A percentile compares a stretch with the other conserved stretches of the same genome.
phyloP scores from a whole-genome alignment of 2,888 invertebrate species.

The Hymenopus coronatus region DNA sequence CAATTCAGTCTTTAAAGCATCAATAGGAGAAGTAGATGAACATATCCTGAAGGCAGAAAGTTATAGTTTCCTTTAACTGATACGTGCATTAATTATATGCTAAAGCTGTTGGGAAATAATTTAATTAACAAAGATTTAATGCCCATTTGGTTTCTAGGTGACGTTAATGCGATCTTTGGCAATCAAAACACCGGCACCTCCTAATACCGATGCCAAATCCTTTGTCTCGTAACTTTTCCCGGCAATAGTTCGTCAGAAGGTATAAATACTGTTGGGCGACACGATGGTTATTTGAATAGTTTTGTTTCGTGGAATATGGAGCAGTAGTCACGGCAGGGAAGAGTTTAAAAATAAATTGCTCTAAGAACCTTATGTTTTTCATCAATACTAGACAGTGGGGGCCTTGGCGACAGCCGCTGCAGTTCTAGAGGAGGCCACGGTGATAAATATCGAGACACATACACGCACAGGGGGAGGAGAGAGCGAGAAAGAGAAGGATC shows the following conservation, averaged over 20 bases:
- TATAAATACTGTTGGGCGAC: neutral
- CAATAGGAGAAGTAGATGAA: no score
- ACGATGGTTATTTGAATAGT: neutral
- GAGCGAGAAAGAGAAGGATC: neutral
- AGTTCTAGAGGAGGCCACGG: neutral
- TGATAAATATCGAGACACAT: slow-evolving; percentile 15
- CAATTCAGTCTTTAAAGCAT: no score
- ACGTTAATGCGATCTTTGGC: neutral
- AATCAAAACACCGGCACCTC: neutral
- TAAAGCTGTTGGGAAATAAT: neutral
- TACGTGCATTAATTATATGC: neutral
- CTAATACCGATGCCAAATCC: neutral
- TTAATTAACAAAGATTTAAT: neutral
- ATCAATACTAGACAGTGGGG: slow-evolving; percentile 16
- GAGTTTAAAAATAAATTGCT: slow-evolving; percentile 16
- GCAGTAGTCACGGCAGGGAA: neutral
- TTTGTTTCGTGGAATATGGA: neutral
- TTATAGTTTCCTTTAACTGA: no score
- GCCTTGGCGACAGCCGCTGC: neutral
- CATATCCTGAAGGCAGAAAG: no score
- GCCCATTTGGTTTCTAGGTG: neutral
- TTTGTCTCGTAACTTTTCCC: neutral
- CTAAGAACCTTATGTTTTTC: slow-evolving; percentile 17
- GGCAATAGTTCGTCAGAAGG: neutral
- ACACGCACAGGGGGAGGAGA: neutral